Percentiles rank a stretch among this genome's conserved stretches.
Conservation (phyloP, 1,140 invertebrate species). For the Penaeus chinensis region DNA sequence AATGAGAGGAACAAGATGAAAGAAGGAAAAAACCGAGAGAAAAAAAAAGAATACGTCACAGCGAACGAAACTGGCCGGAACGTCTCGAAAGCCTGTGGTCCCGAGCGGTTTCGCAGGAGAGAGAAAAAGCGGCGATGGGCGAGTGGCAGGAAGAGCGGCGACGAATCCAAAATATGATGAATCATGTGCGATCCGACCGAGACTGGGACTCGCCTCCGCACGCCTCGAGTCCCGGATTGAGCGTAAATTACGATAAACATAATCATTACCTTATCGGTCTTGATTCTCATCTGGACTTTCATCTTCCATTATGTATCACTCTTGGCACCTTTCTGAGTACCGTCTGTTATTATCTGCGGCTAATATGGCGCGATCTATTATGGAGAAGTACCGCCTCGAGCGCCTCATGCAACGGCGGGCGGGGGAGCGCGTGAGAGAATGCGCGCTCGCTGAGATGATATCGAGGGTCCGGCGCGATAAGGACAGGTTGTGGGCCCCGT, state of each 20-base stretch:
- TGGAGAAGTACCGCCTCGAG: constrained; percentile 13
- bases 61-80: neutral
- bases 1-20: neutral
- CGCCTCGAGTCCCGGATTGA: neutral
- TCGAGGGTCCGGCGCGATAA: constrained; percentile 24
- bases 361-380: constrained; percentile 50
- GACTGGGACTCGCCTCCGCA: neutral
- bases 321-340: constrained; percentile 35
- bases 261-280: constrained; percentile 48
- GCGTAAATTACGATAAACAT: constrained; percentile 42
- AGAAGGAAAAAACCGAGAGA: neutral
- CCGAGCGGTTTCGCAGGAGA: neutral
- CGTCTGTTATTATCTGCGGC: constrained; percentile 37
- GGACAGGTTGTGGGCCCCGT: constrained; percentile 30
- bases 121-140: neutral
- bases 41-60: neutral
- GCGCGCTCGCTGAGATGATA: constrained; percentile 27
- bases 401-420: neutral
- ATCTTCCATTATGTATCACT: constrained; percentile 40
- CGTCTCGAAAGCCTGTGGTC: neutral
- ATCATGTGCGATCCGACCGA: neutral
- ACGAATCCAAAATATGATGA: neutral
- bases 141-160: neutral
- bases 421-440: constrained; percentile 24
- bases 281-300: constrained; percentile 32